Evolutionary conservation across 2,888 invertebrate species (phyloP), one percentile per base, ranked within the genome.

Genomic region (Xestia xanthographa): DNA sequence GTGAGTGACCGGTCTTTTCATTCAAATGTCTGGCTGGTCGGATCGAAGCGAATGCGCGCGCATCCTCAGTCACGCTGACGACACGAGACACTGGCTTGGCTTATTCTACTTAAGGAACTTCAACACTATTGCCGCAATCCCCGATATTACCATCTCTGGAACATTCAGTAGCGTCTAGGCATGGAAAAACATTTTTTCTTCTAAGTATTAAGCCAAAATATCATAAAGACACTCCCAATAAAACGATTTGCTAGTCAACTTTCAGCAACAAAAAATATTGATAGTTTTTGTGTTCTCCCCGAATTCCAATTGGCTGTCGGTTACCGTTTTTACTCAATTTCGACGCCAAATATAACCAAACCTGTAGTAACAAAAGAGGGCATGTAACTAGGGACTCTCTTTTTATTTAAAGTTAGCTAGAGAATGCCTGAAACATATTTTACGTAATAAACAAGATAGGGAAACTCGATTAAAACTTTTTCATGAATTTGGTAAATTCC

Each of bases 31-130:
- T 89, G 90, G 87, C 85, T 87, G 80, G 78, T 70, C 90, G 94
- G 95, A 96, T 95, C 96, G 96, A 95, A 93, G 93, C 85, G 87
- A 81, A 68, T 96, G 95, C 96, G 96, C 96, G 96, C 96, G 96
- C 96, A 95, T 74, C 79, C 83, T 78, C 80, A 79, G 83, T 79
- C 81, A 79, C 85, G 82, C 83, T 88, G 86, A 88, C 89, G 87
- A 87, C 84, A 89, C 86, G 78, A 88, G 86, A 87, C 86, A 86
- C 81, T 87, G 83, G 85, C 71, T 89, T 81, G 87, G 86, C 86
- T 86, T 84, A 83, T 84, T 83, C 72, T 81, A 86, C 89, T 87
- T 88, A 89, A 90, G 90, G 89, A 83, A 82, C 72, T 85, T 71
- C 50, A 72, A 72, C 65, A 81, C 65, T 80, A 79, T 80, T 86